These are phyloP conservation scores for Plutomurus gul DNA, from an alignment of 1,140 invertebrate genomes.

Conservation along the genomic window DNA sequence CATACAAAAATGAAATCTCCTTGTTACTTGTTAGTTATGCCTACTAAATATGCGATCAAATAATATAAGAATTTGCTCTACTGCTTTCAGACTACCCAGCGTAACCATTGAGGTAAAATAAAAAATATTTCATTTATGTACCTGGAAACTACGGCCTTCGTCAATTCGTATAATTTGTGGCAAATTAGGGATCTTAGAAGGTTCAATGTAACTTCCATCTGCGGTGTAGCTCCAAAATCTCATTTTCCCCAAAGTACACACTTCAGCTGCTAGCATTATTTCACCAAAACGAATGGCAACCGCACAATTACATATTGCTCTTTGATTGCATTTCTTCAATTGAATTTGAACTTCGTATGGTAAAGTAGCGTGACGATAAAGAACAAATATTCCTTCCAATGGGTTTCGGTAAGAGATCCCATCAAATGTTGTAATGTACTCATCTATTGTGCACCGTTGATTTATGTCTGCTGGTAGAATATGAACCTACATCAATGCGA, in stretches of 20 bases:
- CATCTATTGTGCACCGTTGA: constrained; percentile 48
- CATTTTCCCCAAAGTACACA: constrained; percentile 51
- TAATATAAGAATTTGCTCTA: no score
- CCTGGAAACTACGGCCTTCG: constrained; percentile 54
- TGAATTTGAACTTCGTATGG: constrained; percentile 54
- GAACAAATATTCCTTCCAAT: constrained; percentile 52
- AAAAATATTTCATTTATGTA: constrained; percentile 27
- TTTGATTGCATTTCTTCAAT: constrained; percentile 49
- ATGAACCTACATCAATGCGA: constrained; percentile 41
- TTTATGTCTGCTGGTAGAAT: constrained; percentile 49
- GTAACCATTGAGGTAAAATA: neutral
- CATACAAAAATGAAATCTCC: neutral
- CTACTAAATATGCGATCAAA: neutral
- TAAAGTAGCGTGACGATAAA: constrained; percentile 49
- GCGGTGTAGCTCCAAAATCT: constrained; percentile 53
- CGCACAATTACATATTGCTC: constrained; percentile 52
- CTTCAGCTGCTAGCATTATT: constrained; percentile 49
- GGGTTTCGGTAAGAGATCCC: constrained; percentile 48
- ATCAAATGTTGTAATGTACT: constrained; percentile 52
- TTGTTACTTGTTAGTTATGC: neutral
- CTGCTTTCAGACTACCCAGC: neutral
- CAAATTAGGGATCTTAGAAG: constrained; percentile 45
- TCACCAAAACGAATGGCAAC: constrained; percentile 53
- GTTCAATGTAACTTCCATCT: constrained; percentile 47
- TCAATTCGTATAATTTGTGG: constrained; percentile 53